Evolutionary conservation across 2,113 vertebrate species (phyloP).

Genomic region (Hippoglossus stenolepis): DNA sequence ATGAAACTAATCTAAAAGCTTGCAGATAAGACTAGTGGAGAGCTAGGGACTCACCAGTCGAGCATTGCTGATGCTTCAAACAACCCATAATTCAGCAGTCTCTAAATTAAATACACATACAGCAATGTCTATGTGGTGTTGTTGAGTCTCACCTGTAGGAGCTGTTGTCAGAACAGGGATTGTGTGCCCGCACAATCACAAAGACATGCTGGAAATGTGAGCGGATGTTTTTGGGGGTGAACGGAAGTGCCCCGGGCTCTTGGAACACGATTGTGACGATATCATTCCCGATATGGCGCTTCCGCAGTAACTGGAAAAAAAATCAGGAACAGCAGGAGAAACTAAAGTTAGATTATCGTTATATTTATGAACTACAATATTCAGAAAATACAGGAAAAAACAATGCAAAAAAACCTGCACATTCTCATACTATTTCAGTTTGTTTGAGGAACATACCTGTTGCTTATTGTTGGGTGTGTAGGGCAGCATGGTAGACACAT

Average conservation of each 20-base stretch:
- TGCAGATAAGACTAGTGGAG: too few species aligned
- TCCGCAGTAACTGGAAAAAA: slow-evolving; percentile 88
- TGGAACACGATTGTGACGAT: slow-evolving; percentile 99
- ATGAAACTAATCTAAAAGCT: too few species aligned
- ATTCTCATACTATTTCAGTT: too few species aligned
- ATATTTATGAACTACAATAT: too few species aligned
- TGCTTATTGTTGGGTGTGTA: slow-evolving; percentile 99
- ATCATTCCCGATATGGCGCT: slow-evolving; percentile 97
- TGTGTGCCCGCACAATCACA: slow-evolving; percentile 91
- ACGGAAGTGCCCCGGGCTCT: slow-evolving; percentile 95
- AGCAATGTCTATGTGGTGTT: neutral
- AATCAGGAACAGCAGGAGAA: neutral
- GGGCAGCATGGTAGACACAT: slow-evolving; percentile 90
- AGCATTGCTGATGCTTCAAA: too few species aligned
- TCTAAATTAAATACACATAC: neutral
- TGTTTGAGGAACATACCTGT: slow-evolving; percentile 84
- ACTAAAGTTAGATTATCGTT: neutral
- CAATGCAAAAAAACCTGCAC: too few species aligned
- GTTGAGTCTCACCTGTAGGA: slow-evolving; percentile 90
- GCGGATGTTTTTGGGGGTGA: slow-evolving; percentile 98
- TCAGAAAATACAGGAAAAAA: too few species aligned
- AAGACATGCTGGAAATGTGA: slow-evolving; percentile 99
- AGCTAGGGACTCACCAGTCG: too few species aligned
- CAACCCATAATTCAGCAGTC: neutral
- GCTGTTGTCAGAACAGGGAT: slow-evolving; percentile 90